Percentiles rank a stretch among this genome's conserved stretches.
phyloP scores from a whole-genome alignment of 2,888 invertebrate species.

The Bembecia ichneumoniformis region DNA sequence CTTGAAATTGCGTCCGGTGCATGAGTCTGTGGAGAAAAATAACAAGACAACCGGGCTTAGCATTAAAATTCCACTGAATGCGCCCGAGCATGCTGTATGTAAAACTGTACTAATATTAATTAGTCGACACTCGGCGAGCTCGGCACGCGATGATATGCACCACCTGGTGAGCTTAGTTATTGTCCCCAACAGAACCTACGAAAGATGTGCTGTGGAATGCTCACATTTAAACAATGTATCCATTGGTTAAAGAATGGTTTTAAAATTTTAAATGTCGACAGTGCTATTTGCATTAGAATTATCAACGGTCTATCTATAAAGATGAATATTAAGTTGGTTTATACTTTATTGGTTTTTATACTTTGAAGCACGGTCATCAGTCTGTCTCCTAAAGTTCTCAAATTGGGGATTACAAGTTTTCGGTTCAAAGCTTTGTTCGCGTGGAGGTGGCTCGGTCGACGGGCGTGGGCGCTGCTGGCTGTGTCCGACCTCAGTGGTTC shows the following conservation, averaged over 20 bases:
- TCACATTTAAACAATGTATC: no score
- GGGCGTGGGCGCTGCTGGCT: conserved; percentile 33
- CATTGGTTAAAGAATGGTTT: no score
- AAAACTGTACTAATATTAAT: conserved; percentile 5
- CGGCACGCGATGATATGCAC: conserved; percentile 7
- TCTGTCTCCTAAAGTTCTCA: neutral
- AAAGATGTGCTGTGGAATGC: no score
- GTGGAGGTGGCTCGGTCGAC: conserved; percentile 11
- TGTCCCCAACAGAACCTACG: no score
- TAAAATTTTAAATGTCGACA: no score
- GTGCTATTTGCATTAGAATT: no score
- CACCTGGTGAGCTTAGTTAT: no score
- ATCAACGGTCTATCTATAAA: no score
- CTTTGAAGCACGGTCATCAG: no score
- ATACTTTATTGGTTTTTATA: no score
- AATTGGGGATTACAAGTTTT: neutral
- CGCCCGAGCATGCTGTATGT: conserved; percentile 7
- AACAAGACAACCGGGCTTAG: conserved; percentile 4
- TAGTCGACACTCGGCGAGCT: neutral
- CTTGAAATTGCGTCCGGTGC: conserved; percentile 10
- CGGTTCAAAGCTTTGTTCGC: neutral
- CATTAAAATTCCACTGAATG: conserved; percentile 13
- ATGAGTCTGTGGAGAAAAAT: conserved; percentile 6
- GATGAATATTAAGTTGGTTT: no score
- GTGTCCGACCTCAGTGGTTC: conserved; percentile 39